Conservation (phyloP, 2,113 vertebrate species). For the Choloepus hoffmanni region DNA sequence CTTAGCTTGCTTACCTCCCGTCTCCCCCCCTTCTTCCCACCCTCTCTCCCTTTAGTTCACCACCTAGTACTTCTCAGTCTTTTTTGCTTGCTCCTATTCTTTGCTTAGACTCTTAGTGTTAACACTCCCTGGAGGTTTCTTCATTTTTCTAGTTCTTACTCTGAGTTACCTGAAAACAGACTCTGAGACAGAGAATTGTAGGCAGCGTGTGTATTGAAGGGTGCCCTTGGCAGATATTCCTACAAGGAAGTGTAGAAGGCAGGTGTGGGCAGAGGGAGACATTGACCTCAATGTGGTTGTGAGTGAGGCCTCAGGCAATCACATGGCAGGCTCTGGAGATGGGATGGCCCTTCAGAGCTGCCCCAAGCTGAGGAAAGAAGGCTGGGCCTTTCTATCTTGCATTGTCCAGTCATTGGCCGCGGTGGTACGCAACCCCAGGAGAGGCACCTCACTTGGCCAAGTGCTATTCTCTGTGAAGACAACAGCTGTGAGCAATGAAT, state of each 20-base stretch:
- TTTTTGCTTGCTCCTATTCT: no score
- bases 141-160: not conserved
- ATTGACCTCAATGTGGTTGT: not conserved
- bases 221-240: not conserved
- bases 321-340: not conserved
- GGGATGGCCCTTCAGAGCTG: not conserved
- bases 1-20: no score
- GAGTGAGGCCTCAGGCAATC: not conserved
- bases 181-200: no score
- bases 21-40: not conserved
- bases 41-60: no score
- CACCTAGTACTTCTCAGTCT: no score
- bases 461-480: not conserved
- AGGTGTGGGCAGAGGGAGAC: not conserved
- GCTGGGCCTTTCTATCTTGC: not conserved
- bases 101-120: no score
- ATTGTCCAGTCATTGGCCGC: no score
- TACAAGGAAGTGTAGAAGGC: no score
- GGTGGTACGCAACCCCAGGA: rapidly evolving
- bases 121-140: rapidly evolving
- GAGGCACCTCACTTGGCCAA: not conserved
- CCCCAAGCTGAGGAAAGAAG: not conserved
- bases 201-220: not conserved
- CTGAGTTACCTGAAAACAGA: no score
- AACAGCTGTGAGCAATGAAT: not conserved